Evolutionary conservation across 2,888 invertebrate species (phyloP), one percentile per base, ranked within the genome.

Genomic region (Cryptocephalus primarius): DNA sequence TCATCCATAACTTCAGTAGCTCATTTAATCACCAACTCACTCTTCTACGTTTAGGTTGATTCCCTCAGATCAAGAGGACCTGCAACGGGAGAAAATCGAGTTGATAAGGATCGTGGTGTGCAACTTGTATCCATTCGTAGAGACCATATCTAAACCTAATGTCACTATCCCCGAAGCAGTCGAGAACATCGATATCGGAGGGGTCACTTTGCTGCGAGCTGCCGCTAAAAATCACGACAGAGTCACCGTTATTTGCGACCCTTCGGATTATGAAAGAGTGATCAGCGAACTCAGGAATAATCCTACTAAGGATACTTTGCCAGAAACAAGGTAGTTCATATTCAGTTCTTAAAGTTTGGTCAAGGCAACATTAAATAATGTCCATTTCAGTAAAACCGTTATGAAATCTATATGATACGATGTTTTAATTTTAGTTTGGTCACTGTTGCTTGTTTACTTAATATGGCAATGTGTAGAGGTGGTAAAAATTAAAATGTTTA

Each of bases 221-320:
- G 97, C 96, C 9, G 97, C 96, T 3, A 97, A 99, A 73, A 97
- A 97, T 73, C 93, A 96, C 68, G 80, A 82, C 40, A 80, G 96
- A 61, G 97, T 99, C 8, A 92, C 94, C 0, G 87, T 97, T 12
- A 69, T 97, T 48, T 94, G 93, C 65, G 95, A 97, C 69, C 91
- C 93, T 0, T 68, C 63, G 13, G 97, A 99, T 74, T 97, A 99
- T 67, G 73, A 75, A 1, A 76, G 74, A 54, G 80, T 94, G 56
- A 71, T 87, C 42, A 64, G 75, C 12, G 60, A 94, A 71, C 73
- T 95, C 46, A 78, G 77, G 57, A 64, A 60, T 34, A 79, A 74
- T 22, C 62, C 75, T 22, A 72, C 76, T 41, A 82, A 80, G 44
- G 85, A 89, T 60, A 91, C 91, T 0, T 74, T 77, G 13, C 59